Evolutionary conservation across 92 coral and sea anemone species (phyloP).

Genomic region (Isaurus tuberculatus): DNA sequence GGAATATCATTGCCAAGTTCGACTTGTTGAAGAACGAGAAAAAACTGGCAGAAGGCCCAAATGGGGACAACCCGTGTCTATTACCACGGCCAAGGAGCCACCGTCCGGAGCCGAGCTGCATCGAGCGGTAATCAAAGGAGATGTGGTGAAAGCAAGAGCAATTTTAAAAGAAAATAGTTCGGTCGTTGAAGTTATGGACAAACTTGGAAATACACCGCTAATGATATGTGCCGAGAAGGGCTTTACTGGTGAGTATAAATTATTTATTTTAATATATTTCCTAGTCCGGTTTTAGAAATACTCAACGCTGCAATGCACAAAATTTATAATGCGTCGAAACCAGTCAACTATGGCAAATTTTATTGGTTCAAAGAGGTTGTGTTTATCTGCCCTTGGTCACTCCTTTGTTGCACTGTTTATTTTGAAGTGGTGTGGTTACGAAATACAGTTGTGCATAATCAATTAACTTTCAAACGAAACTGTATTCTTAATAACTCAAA

Average conservation of each 20-base stretch:
- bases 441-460: too few relatives aligned
- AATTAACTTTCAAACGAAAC: too few relatives aligned
- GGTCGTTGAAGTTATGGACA: constrained; percentile 95
- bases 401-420: constrained; percentile 1
- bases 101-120: constrained; percentile 98
- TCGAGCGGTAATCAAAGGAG: constrained; percentile 84
- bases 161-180: constrained; percentile 82
- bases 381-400: neutral
- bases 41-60: constrained; percentile 62
- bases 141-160: constrained; percentile 79
- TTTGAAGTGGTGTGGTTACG: neutral
- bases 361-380: neutral
- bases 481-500: too few relatives aligned
- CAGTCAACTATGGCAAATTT: neutral
- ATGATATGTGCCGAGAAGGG: constrained; percentile 93
- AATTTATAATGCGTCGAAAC: neutral
- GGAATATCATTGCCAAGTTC: constrained; percentile 76
- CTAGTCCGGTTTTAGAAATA: neutral
- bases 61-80: constrained; percentile 83
- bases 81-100: constrained; percentile 88
- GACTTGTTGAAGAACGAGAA: constrained; percentile 66
- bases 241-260: constrained; percentile 61
- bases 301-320: neutral
- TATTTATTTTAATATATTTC: neutral
- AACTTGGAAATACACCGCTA: constrained; percentile 88